Evolutionary conservation across 1,140 invertebrate species (phyloP), one percentile per base, ranked within the genome.

Genomic region (Drosophila funebris): DNA sequence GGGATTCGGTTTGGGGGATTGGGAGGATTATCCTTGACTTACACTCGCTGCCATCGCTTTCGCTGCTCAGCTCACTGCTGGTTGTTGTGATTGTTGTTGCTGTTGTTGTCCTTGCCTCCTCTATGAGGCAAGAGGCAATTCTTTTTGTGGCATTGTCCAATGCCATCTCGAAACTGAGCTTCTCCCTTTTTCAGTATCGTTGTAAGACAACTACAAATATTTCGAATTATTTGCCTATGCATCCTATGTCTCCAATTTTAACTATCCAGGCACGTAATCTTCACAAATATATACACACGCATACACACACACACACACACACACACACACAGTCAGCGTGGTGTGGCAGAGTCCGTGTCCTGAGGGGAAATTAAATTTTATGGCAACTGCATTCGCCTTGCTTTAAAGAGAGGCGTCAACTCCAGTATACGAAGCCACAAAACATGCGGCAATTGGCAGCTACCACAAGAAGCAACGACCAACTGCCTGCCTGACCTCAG

Each of bases 341-440:
- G 16, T 3, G 33, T 36, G 33, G 33, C 33, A 36, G n/a, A 36
- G 11, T n/a, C 33, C 13, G n/a, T 13, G 4, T 52, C 60, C 11
- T 58, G 41, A 50, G 20, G 62, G 60, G 39, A 81, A 85, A 84
- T 84, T 87, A 70, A 85, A 85, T 84, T 84, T 85, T 77, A 84
- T 81, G 56, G 82, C 80, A 84, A 85, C 81, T 85, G 81, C 80
- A 83, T 39, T 73, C 62, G 62, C 72, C 16, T 27, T 44, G 9
- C 20, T 52, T 71, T 71, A 41, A 71, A 71, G 62, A 54, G 61
- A 56, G 64, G 67, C 48, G 48, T 53, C 48, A 46, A 54, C 63
- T 14, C 11, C 18, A 46, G 16, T 24, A 54, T 27, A 24, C 31
- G 33, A 37, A 22, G 58, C 58, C 43, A 39, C 43, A 66, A 66